Evolutionary conservation across 2,888 invertebrate genomes (phyloP), one percentile per base, ranked within the genome.

Genomic region (Hemicrepidius hirtus): DNA sequence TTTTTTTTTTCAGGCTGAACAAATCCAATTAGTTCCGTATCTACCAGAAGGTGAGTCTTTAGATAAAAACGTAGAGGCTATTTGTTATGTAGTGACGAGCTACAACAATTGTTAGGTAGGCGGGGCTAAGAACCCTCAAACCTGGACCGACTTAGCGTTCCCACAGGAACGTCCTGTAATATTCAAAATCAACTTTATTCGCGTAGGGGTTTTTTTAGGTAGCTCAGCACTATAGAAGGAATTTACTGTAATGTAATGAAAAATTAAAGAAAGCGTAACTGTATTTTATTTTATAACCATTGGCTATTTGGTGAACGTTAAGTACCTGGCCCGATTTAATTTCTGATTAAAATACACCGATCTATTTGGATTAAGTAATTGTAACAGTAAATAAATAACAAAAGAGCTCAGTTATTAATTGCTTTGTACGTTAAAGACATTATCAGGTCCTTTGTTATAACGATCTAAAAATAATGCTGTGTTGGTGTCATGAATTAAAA

Each of bases 361-460:
- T 62, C 49, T 37, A 40, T 62, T 68, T 62, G 35, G 28, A 50
- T 55, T 18, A 13, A 20, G 18, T 62, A 68, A 68, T 68, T 62
- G 60, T 68, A 68, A 68, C 62, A 68, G 62, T 62, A 68, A 68
- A 68, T 68, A 68, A 67, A 57, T 62, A 71, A 75, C 68, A 73
- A 64, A 73, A 55, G 69, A 57, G 50, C 46, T 50, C 50, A 50
- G 62, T 73, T 75, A 68, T 75, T 76, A 76, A 76, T 76, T 76
- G 76, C 73, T 67, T 76, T 73, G 73, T 73, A 73, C 72, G 73
- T 75, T 71, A 66, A 63, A 73, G 73, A 76, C 76, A 44, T 69
- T 76, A 76, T 76, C 76, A 53, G 68, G 24, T 50, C 68, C 71
- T 75, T 76, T 75, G 76, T 75, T 75, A 68, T 71, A 68, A 71